These are phyloP conservation scores for Pseudomyrmex pallidus DNA, from an alignment of 1,140 invertebrate genomes.

Conservation along the genomic window DNA sequence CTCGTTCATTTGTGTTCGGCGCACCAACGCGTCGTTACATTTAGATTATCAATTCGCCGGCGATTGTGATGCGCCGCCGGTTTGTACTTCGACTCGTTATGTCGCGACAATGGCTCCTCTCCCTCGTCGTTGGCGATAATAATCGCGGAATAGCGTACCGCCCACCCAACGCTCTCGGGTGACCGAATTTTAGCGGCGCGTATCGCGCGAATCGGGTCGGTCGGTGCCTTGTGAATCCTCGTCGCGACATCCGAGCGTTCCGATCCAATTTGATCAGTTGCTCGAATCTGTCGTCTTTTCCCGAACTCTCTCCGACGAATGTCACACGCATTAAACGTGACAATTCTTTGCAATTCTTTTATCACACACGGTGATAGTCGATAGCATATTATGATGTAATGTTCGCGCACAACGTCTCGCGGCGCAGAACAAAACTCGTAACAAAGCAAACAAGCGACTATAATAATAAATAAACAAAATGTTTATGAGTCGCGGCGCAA, in stretches of 20 bases:
- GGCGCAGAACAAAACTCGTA: too few species aligned
- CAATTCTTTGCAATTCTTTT: too few species aligned
- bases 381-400: too few species aligned
- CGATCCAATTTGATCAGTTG: background rate
- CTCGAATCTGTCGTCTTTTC: background rate
- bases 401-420: too few species aligned
- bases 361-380: too few species aligned
- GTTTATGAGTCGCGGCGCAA: too few species aligned
- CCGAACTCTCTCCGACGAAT: too few species aligned
- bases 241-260: background rate
- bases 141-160: constrained; percentile 24
- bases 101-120: constrained; percentile 66
- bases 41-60: constrained; percentile 72
- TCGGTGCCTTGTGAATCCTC: background rate
- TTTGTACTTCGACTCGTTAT: constrained; percentile 73
- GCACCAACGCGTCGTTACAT: constrained; percentile 76
- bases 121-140: constrained; percentile 66
- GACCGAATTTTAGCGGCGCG: constrained; percentile 48
- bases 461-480: too few species aligned
- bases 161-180: constrained; percentile 19
- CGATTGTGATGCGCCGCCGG: constrained; percentile 72
- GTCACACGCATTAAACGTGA: too few species aligned
- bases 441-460: too few species aligned
- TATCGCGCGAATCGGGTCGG: background rate
- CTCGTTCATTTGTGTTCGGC: constrained; percentile 76